Evolutionary conservation across 2,888 invertebrate genomes (phyloP), one percentile per base, ranked within the genome.

Genomic region (Polyploca ridens): DNA sequence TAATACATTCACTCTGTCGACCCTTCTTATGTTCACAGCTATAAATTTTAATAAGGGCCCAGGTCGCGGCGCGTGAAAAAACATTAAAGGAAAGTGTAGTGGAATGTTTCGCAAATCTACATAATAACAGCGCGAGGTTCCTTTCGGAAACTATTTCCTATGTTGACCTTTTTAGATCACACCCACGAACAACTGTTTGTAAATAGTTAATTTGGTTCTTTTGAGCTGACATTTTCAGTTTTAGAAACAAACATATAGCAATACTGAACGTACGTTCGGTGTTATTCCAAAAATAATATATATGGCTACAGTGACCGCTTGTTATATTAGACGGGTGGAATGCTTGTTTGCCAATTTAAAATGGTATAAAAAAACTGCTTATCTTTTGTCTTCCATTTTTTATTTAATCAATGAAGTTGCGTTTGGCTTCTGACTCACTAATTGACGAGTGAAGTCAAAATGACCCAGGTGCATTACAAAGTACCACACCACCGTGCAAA

Each of bases 11-110:
- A 75, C 72, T 66, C 58, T 64, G 14, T 58, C 67, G 69, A 72
- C 72, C 81, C 75, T 75, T 66, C 70, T 76, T 76, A 41, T 41
- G 70, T 69, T 68, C 64, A 65, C 69, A 35, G 68, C 74, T 71
- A 76, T 81, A 80, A 72, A 79, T 79, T 76, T 79, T 78, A 77
- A 79, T 75, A 71, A 68, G 69, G 68, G 63, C 41, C 66, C 72
- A 75, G 72, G 75, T 71, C 72, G 75, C 71, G 72, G 71, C 72
- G 71, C 69, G 68, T 63, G 66, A 68, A 72, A 76, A 79, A 75
- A 75, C 76, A 75, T 73, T 75, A 67, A 74, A 64, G 69, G 71
- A 60, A 63, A 61, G 62, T 68, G 65, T 68, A 66, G 69, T 65
- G 65, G 69, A 74, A 71, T 71, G 71, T 73, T 68, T 71, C 64